phyloP scores from a whole-genome alignment of 2,113 vertebrate species.

The Lepus timidus region DNA sequence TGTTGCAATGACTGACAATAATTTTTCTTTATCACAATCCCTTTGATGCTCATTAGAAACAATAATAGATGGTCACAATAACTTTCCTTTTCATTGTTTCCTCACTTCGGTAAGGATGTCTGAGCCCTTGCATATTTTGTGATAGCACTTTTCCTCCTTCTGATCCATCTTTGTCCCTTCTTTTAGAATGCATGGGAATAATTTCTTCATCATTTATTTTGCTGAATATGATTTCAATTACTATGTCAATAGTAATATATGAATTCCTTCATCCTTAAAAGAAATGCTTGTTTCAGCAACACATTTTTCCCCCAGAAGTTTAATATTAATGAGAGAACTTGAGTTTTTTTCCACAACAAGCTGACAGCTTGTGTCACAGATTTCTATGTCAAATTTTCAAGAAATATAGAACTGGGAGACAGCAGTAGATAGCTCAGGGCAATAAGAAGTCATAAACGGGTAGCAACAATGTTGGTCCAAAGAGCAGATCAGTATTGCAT shows the following conservation, averaged over 20 bases:
- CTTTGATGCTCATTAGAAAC: constrained; percentile 69
- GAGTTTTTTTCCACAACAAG: constrained; percentile 56
- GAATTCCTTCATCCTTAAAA: constrained; percentile 68
- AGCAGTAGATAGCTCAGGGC: constrained; percentile 53
- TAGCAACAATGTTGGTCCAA: not conserved
- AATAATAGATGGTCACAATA: constrained; percentile 64
- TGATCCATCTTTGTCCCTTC: constrained; percentile 36
- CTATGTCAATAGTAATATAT: constrained; percentile 70
- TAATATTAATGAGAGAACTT: constrained; percentile 81
- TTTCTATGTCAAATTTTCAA: constrained; percentile 63
- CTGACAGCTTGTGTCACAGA: constrained; percentile 75
- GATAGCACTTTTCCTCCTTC: constrained; percentile 19
- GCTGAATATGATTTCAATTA: constrained; percentile 76
- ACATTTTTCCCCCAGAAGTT: constrained; percentile 49
- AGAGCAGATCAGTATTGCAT: not conserved
- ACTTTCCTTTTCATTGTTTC: constrained; percentile 62
- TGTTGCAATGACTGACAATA: constrained; percentile 49
- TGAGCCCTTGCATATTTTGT: constrained; percentile 61
- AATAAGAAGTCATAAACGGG: constrained; percentile 49
- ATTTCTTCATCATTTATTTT: constrained; percentile 69
- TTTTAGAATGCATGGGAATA: constrained; percentile 56
- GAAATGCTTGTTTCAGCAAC: constrained; percentile 72
- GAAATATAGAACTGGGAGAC: constrained; percentile 43
- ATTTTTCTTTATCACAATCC: constrained; percentile 60
- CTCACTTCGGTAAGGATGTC: constrained; percentile 26